phyloP scores from a whole-genome alignment of 1,140 invertebrate species.

The Charaxes varanes region DNA sequence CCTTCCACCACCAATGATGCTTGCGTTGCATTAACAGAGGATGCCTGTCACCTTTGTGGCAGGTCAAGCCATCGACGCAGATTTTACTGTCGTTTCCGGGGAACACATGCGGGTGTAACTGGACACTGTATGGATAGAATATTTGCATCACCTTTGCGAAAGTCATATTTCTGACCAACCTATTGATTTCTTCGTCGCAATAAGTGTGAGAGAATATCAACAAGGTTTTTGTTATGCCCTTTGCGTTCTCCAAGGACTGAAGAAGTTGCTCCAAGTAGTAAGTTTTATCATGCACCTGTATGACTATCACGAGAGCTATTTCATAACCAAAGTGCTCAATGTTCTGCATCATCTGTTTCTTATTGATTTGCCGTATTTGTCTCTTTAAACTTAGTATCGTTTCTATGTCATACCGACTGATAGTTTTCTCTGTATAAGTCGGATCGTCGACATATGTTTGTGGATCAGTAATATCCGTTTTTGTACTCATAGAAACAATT shows the following conservation, averaged over 20 bases:
- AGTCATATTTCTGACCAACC: constrained; percentile 18
- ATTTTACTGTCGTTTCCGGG: constrained; percentile 25
- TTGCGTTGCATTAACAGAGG: constrained; percentile 26
- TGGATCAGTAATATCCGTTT: too few species aligned
- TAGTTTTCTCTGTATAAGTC: constrained; percentile 33
- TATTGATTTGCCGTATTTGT: constrained; percentile 13
- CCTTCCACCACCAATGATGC: constrained; percentile 42
- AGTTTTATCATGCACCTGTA: constrained; percentile 26
- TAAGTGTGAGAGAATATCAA: constrained; percentile 34
- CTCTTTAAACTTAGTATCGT: constrained; percentile 8
- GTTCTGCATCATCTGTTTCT: constrained; percentile 14
- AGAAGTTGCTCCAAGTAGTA: constrained; percentile 23
- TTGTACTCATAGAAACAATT: too few species aligned
- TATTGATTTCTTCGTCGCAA: constrained; percentile 26
- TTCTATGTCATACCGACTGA: constrained; percentile 1
- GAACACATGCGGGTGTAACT: constrained; percentile 28
- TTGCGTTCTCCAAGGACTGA: constrained; percentile 17
- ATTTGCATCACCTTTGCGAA: constrained; percentile 34
- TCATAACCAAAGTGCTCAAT: neutral
- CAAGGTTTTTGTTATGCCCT: constrained; percentile 23
- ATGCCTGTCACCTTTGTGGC: constrained; percentile 19
- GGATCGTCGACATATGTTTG: too few species aligned
- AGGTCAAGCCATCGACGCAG: constrained; percentile 15
- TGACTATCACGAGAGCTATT: constrained; percentile 24
- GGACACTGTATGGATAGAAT: constrained; percentile 31